phyloP scores from a whole-genome alignment of 2,888 invertebrate genomes.

The Cephus spinipes region DNA sequence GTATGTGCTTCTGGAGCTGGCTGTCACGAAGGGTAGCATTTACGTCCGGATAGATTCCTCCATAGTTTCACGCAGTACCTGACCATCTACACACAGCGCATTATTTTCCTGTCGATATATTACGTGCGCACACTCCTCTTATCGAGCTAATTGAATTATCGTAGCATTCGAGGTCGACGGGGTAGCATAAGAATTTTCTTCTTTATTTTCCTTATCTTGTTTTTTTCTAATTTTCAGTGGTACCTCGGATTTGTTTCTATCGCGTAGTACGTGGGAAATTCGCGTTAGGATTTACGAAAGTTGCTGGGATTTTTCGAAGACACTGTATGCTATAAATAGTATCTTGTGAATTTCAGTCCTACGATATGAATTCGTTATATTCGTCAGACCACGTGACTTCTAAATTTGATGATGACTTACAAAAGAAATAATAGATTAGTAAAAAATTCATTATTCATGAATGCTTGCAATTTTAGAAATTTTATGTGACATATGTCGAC shows the following conservation, averaged over 20 bases:
- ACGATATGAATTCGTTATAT: neutral
- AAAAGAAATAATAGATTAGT: neutral
- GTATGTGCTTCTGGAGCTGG: constrained; percentile 15
- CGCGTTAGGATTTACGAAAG: neutral
- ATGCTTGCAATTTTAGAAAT: neutral
- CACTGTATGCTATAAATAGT: neutral
- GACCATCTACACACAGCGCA: neutral
- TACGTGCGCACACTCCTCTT: neutral
- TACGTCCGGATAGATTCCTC: constrained; percentile 1
- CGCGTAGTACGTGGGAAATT: neutral
- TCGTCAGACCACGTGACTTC: neutral
- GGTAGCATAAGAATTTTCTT: neutral
- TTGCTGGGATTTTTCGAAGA: neutral
- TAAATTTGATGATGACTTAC: neutral
- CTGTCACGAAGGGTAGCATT: constrained; percentile 27
- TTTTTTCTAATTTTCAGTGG: neutral
- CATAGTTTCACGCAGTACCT: neutral
- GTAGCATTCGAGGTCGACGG: neutral
- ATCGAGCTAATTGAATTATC: neutral
- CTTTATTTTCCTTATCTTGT: neutral
- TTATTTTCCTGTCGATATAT: neutral
- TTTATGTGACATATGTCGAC: neutral
- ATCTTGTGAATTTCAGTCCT: neutral
- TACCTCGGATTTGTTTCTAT: neutral
- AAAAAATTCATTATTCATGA: neutral